Percentiles rank a stretch among this genome's conserved stretches.
These are phyloP conservation scores for Brachyhypopomus gauderio DNA, from an alignment of 2,113 vertebrate genomes.

Conservation along the genomic window DNA sequence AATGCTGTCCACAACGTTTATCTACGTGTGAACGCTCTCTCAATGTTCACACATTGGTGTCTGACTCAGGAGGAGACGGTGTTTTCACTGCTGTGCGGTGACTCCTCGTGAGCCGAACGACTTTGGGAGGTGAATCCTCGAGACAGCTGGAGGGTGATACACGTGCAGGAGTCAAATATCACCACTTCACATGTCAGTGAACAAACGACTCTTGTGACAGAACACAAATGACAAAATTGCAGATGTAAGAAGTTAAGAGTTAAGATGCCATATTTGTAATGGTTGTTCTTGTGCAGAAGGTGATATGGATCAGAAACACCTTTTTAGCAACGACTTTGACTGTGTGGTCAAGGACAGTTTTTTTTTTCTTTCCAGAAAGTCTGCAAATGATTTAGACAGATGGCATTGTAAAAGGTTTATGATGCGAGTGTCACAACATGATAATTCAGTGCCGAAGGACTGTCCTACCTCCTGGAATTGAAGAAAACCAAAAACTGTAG, in stretches of 20 bases:
- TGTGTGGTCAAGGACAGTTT: neutral
- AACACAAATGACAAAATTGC: neutral
- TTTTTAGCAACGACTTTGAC: neutral
- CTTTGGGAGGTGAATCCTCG: no score
- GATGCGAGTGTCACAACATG: neutral
- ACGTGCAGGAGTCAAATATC: neutral
- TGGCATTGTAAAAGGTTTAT: constrained; percentile 12
- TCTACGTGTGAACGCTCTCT: no score
- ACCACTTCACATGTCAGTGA: neutral
- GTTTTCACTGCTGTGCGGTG: neutral
- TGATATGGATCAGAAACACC: neutral
- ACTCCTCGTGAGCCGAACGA: no score
- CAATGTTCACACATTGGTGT: neutral
- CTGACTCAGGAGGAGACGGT: neutral
- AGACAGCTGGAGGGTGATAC: no score
- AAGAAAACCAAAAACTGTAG: neutral
- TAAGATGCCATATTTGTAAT: neutral
- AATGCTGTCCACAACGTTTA: neutral
- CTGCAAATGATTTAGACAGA: constrained; percentile 1
- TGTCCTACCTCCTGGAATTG: neutral
- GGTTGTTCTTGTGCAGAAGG: neutral
- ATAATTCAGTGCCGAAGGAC: neutral
- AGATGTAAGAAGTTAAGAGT: neutral
- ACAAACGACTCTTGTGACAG: neutral
- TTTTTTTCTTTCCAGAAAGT: neutral